A percentile compares a stretch with the other conserved stretches of the same genome.
Evolutionary conservation across 2,113 vertebrate genomes (phyloP).

Genomic region (Solea senegalensis): DNA sequence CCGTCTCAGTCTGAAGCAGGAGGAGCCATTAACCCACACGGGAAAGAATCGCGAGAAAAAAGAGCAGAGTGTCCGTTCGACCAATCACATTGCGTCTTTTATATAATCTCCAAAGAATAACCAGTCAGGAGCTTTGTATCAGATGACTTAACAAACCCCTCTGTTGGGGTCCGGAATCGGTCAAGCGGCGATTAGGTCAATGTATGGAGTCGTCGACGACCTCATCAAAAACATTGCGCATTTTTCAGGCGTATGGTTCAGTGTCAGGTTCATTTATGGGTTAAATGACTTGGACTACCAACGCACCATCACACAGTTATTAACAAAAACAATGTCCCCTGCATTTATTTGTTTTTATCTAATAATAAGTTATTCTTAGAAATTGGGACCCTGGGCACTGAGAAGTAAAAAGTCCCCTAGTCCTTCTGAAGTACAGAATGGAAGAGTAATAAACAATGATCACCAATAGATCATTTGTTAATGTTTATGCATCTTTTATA

Average conservation of each 20-base stretch:
- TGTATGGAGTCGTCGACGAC: background rate
- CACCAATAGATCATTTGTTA: too few relatives aligned
- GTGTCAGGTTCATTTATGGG: background rate
- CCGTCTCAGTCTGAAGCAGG: slow-evolving; percentile 91
- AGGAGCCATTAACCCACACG: slow-evolving; percentile 95
- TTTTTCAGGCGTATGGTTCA: background rate
- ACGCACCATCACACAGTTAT: background rate
- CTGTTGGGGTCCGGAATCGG: slow-evolving; percentile 66
- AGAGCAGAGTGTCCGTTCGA: slow-evolving; percentile 57
- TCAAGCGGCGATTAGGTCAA: slow-evolving; percentile 60
- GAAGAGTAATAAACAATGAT: background rate
- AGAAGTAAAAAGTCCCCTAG: background rate
- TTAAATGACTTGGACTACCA: background rate
- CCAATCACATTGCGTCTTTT: slow-evolving; percentile 73
- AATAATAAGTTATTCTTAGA: too few relatives aligned
- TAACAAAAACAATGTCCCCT: too few relatives aligned
- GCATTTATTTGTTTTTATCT: too few relatives aligned
- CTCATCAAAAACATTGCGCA: background rate
- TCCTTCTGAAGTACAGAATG: background rate
- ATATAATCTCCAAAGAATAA: background rate
- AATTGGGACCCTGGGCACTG: too few relatives aligned
- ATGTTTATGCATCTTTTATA: too few relatives aligned
- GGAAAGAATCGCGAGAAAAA: slow-evolving; percentile 80
- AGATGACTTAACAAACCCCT: slow-evolving; percentile 40
- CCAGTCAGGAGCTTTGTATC: slow-evolving; percentile 60